A percentile compares a stretch with the other conserved stretches of the same genome.
phyloP scores from a whole-genome alignment of 2,797 vertebrate genomes.

The Neomorphus geoffroyi region DNA sequence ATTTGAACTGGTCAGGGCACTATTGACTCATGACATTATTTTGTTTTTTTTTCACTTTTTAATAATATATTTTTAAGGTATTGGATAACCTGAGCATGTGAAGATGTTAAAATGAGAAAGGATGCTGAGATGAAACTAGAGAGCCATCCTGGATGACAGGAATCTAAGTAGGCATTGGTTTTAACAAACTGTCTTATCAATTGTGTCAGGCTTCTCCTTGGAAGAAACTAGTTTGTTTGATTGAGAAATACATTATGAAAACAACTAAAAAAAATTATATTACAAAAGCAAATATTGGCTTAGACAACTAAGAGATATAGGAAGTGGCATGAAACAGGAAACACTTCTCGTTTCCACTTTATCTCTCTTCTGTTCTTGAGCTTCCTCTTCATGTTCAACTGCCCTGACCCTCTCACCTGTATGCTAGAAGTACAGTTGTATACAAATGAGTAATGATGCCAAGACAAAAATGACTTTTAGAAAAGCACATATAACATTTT shows the following conservation, averaged over 20 bases:
- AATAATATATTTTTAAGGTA: neutral
- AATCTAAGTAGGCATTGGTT: neutral
- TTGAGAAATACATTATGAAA: neutral
- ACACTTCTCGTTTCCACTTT: neutral
- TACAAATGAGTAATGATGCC: neutral
- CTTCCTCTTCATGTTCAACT: neutral
- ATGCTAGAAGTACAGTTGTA: neutral
- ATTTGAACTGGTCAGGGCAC: neutral
- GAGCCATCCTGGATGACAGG: neutral
- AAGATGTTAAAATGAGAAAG: neutral
- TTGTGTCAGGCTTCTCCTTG: neutral
- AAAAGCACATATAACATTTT: neutral
- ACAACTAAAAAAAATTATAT: neutral
- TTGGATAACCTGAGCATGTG: neutral
- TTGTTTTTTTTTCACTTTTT: neutral
- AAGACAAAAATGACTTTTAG: neutral
- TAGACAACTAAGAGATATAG: neutral
- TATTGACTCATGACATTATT: neutral
- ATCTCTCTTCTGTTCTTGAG: neutral
- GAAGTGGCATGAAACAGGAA: neutral
- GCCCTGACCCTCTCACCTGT: neutral
- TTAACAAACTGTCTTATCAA: neutral
- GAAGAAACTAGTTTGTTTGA: neutral
- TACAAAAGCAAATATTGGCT: neutral
- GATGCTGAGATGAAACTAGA: neutral